These are phyloP conservation scores for Rotaria socialis DNA, from an alignment of 2,888 invertebrate species.

Conservation along the genomic window DNA sequence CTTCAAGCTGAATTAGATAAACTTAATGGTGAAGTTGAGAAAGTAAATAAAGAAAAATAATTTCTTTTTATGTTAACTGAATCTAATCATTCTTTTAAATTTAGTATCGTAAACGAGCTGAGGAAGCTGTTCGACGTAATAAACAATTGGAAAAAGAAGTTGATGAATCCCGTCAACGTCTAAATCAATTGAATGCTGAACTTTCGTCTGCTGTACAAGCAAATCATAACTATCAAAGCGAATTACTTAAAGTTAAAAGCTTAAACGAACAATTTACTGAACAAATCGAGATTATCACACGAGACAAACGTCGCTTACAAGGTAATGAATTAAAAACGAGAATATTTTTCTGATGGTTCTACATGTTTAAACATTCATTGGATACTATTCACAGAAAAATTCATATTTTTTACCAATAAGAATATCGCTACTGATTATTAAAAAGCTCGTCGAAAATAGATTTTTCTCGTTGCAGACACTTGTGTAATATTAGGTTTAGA, in stretches of 20 bases:
- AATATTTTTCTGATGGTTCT: too few species aligned
- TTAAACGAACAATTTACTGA: slow-evolving; percentile 41
- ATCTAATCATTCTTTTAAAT: too few species aligned
- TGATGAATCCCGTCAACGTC: slow-evolving; percentile 39
- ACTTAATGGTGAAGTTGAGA: slow-evolving; percentile 41
- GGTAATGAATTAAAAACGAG: background rate
- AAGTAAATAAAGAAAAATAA: background rate
- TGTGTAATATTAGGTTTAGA: too few species aligned
- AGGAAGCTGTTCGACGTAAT: slow-evolving; percentile 38
- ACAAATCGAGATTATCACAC: slow-evolving; percentile 25
- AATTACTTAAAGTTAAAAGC: slow-evolving; percentile 42
- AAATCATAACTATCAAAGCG: slow-evolving; percentile 39
- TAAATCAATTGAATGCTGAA: slow-evolving; percentile 41
- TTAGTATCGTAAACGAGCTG: slow-evolving; percentile 36
- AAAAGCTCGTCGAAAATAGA: too few species aligned
- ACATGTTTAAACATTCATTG: too few species aligned
- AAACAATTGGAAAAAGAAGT: slow-evolving; percentile 46
- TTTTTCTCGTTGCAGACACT: too few species aligned
- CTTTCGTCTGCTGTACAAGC: slow-evolving; percentile 45
- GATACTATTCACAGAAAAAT: too few species aligned
- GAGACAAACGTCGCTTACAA: slow-evolving; percentile 35
- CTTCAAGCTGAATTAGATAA: slow-evolving; percentile 45
- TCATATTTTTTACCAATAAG: too few species aligned
- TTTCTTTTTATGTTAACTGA: background rate
- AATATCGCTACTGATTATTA: too few species aligned